phyloP scores from a whole-genome alignment of 1,140 invertebrate genomes.

The Philopotamus ludificatus region DNA sequence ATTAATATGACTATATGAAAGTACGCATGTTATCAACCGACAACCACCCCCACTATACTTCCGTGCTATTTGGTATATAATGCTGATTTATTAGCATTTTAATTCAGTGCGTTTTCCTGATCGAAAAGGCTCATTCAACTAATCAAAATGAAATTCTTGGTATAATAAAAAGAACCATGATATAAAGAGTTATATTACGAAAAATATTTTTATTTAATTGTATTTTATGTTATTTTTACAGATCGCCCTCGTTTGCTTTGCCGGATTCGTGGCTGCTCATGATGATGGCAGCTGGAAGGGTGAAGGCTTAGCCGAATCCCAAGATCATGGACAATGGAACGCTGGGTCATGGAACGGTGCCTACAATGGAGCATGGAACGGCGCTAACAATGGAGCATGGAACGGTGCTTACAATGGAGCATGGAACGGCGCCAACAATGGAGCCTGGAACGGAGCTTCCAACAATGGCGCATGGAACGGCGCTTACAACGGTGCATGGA shows the following conservation, averaged over 20 bases:
- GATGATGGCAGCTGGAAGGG: slow-evolving; percentile 18
- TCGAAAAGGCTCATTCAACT: not conserved
- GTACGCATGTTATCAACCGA: too few relatives aligned
- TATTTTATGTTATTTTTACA: not conserved
- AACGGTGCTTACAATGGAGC: too few relatives aligned
- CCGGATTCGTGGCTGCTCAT: not conserved
- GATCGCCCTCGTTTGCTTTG: slow-evolving; percentile 21
- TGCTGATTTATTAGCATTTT: not conserved
- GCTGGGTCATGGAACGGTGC: not conserved
- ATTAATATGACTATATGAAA: too few relatives aligned
- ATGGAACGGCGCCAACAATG: not conserved
- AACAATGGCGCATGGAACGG: not conserved
- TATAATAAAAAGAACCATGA: not conserved
- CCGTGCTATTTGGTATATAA: not conserved
- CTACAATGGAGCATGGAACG: not conserved
- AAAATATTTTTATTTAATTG: too few relatives aligned
- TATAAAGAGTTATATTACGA: not conserved
- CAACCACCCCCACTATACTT: too few relatives aligned
- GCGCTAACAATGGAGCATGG: not conserved
- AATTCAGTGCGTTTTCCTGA: not conserved
- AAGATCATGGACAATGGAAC: not conserved
- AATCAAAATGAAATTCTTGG: not conserved
- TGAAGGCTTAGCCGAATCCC: slow-evolving; percentile 13
- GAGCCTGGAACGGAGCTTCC: not conserved
- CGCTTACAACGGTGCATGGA: slow-evolving; percentile 36